Base-by-base conservation (phyloP, 2,113 vertebrate genomes). In the Odontesthes bonariensis region DNA sequence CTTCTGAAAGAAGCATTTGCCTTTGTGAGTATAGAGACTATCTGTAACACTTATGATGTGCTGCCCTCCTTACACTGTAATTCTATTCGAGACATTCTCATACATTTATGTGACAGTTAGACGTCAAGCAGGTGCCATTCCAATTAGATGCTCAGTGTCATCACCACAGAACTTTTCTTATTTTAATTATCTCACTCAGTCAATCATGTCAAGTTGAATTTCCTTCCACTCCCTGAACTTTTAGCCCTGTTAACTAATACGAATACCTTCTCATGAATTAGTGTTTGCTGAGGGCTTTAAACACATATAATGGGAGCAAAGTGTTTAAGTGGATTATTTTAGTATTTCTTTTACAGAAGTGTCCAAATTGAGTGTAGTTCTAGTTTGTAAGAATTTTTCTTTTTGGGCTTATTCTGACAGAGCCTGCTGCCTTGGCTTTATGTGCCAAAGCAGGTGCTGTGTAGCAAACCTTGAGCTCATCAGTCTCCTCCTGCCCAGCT, bases 111-210 rank as follows among this genome's bases (percentile, higher is more conserved):
- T 80, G 51, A 82, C 85, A 80, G 86, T 42, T 77, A 3, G 72
- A 89, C 85, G 87, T 90, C 87, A 82, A 84, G 53, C 87, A 90
- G 86, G 87, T 76, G 84, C 81, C 84, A 71, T 80, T 61, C 69
- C 87, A 88, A 91, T 88, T 70, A 79, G 58, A 89, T 65, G 65
- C 84, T 80, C 68, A 44, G 53, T 87, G 86, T 92, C 27, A 84
- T 85, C 57, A 2, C 76, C 46, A 5, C 75, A 75, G 77, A 91
- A 31, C 58, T 46, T 3, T 46, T 63, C 56, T 61, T 76, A 61
- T 73, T 66, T 83, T 84, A 85, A 90, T 63, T 84, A 79, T 72
- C 42, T 35, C 38, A 73, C 61, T 64, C 62, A 79, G 86, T 81
- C 84, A 75, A 68, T 35, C 51, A 51, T 66, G 87, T 86, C 88